phyloP scores from a whole-genome alignment of 2,113 vertebrate species.

The Cyanistes caeruleus region DNA sequence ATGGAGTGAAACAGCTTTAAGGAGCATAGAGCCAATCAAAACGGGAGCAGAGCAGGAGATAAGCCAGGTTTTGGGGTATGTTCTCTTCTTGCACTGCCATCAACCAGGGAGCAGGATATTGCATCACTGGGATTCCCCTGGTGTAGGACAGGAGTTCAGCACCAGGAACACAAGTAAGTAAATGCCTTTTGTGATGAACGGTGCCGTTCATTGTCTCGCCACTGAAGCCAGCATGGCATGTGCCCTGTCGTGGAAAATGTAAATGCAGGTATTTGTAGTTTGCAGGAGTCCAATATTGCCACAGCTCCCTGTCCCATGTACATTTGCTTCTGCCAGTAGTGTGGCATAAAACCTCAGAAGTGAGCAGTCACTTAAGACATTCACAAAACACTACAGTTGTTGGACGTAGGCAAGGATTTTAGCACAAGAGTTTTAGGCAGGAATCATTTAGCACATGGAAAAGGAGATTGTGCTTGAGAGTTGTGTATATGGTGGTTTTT shows the following conservation, averaged over 20 bases:
- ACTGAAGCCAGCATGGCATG: background rate
- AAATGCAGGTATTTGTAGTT: background rate
- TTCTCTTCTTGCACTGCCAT: background rate
- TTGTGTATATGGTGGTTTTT: background rate
- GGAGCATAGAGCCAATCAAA: constrained; percentile 3
- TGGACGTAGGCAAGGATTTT: background rate
- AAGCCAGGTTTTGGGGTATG: background rate
- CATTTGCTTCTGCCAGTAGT: background rate
- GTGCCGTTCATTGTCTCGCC: background rate
- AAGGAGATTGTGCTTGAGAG: background rate
- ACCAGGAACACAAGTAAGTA: background rate
- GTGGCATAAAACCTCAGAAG: background rate
- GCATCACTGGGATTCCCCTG: background rate
- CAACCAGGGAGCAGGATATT: background rate
- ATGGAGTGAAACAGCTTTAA: constrained; percentile 39
- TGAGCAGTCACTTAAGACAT: background rate
- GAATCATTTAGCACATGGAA: background rate
- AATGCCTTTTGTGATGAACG: background rate
- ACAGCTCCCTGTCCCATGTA: background rate
- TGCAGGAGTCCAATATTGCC: background rate
- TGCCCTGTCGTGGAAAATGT: background rate
- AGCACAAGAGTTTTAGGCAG: background rate
- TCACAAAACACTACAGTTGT: background rate
- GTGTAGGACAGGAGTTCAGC: background rate
- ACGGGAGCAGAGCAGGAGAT: background rate